A percentile compares a stretch with the other conserved stretches of the same genome.
Evolutionary conservation across 2,797 vertebrate genomes (phyloP).

Genomic region (Sphenopsis melanotis): DNA sequence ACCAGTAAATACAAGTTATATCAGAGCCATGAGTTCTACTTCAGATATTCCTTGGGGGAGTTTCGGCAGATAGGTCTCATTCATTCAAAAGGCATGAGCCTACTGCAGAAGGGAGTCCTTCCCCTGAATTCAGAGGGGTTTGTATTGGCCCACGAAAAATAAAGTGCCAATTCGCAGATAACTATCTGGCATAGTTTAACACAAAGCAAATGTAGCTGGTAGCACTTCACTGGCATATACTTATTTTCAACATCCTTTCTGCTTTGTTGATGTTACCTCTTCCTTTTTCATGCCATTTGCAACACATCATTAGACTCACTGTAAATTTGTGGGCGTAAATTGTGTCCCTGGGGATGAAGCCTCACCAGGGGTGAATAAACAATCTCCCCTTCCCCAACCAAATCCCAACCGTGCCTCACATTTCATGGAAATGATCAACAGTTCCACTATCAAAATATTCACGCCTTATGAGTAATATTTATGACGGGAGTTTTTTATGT

Average conservation of each 20-base stretch:
- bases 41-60: not conserved
- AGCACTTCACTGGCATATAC: not conserved
- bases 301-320: not conserved
- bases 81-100: not conserved
- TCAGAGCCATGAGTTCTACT: not conserved
- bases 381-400: conserved; percentile 12
- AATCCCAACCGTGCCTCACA: conserved; percentile 42
- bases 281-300: conserved; percentile 1
- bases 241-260: conserved; percentile 19
- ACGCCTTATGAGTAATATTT: conserved; percentile 66
- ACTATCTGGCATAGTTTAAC: not conserved
- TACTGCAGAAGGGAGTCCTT: not conserved
- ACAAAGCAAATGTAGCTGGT: not conserved
- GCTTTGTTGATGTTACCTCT: conserved; percentile 14
- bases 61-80: not conserved
- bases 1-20: not conserved
- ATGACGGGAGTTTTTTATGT: conserved; percentile 38
- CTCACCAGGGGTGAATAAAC: conserved; percentile 47
- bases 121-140: not conserved
- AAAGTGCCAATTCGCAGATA: not conserved
- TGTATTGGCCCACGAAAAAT: not conserved
- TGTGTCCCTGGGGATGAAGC: conserved; percentile 28
- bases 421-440: conserved; percentile 63
- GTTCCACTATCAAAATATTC: conserved; percentile 61
- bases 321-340: conserved; percentile 12